Evolutionary conservation across 1,140 invertebrate species (phyloP), one percentile per base, ranked within the genome.

Genomic region (Sipha flava): DNA sequence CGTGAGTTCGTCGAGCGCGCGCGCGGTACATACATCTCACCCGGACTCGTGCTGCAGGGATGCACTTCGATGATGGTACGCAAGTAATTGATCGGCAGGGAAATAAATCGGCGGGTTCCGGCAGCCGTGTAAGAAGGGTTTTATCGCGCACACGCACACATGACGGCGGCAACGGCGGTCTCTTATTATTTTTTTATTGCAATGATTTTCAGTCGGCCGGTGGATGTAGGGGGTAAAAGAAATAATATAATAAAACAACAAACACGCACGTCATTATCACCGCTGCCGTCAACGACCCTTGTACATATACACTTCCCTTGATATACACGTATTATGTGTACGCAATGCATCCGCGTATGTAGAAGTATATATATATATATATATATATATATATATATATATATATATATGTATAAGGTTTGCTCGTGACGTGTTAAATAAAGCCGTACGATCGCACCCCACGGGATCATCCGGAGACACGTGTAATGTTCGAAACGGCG

Each of bases 401-500:
- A 40, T 68, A 37, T n/a, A 66, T 45, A 23, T 68, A 10, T 21
- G 5, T 45, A 26, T 52, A 52, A 52, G 40, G 66, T 68, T 68
- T 68, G 62, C n/a, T 21, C 66, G 66, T 23, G 40, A 14, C 43
- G 66, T 29, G 52, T 77, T 40, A 59, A 57, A 77, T 77, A 77
- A 77, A 57, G 73, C 73, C 73, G 54, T 77, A 75, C 72, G 66
- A 77, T 34, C 34, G 52, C 73, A 37, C 52, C 73, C 49, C 73
- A n/a, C 73, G 52, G 73, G 73, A 77, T 77, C 73, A 57, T 77
- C 49, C 31, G 47, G 31, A 43, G 73, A 77, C 73, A 77, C 73
- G 73, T 77, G 73, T 77, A 77, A 77, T 43, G 73, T 77, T 77
- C 52, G 18, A 52, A 77, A 77, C 73, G 73, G 10, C 73, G 70